A percentile compares a stretch with the other conserved stretches of the same genome.
Evolutionary conservation across 1,140 invertebrate genomes (phyloP).

Genomic region (Diplogasteroides magnus): DNA sequence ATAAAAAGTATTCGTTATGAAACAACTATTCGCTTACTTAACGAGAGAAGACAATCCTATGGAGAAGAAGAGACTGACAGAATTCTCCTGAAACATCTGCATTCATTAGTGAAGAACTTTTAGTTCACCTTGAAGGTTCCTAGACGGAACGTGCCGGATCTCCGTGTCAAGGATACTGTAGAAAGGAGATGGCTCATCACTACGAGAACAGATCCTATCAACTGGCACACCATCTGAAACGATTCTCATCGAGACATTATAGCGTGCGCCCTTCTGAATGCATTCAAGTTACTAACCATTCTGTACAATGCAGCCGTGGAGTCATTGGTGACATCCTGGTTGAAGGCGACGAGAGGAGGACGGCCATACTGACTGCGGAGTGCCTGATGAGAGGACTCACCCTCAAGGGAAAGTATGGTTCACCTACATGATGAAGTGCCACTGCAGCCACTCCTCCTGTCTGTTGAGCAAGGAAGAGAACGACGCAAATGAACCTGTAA

Average conservation of each 20-base stretch:
- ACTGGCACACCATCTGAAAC: background rate
- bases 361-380: too few species aligned
- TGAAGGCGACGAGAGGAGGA: background rate
- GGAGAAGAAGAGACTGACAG: background rate
- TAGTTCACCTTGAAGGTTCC: background rate
- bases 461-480: background rate
- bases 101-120: too few species aligned
- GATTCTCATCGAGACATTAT: background rate
- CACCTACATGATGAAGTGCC: background rate
- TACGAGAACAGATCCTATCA: background rate
- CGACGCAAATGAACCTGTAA: background rate
- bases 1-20: too few species aligned
- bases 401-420: background rate
- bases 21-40: too few species aligned
- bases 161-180: background rate
- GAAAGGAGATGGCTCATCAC: background rate
- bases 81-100: too few species aligned
- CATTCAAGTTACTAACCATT: background rate
- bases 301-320: background rate
- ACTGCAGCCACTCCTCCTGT: background rate
- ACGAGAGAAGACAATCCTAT: background rate
- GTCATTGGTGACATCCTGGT: background rate
- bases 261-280: background rate
- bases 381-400: too few species aligned
- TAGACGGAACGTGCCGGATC: background rate